These are phyloP conservation scores for Morinoia aosen DNA, from an alignment of 2,888 invertebrate species.

Conservation along the genomic window DNA sequence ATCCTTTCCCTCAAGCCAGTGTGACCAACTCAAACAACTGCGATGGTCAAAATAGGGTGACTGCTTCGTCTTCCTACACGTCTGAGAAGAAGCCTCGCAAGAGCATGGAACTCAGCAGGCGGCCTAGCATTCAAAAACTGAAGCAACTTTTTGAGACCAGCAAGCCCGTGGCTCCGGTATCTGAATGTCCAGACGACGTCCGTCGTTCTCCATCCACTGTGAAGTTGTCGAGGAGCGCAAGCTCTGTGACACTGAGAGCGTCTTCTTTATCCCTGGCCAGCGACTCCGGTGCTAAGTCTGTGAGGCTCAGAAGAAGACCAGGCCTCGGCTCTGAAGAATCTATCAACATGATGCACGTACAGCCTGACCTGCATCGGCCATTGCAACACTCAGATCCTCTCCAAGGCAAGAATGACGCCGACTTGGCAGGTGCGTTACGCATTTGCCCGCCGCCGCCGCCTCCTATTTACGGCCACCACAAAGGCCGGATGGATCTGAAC, in stretches of 20 bases:
- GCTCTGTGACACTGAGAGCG: conserved; percentile 63
- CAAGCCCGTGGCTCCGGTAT: not conserved
- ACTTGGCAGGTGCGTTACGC: not conserved
- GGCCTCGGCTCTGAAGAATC: conserved; percentile 61
- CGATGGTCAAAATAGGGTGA: not conserved
- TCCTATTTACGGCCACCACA: not conserved
- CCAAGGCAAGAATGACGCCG: not conserved
- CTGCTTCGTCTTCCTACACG: not conserved
- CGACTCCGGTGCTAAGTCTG: conserved; percentile 54
- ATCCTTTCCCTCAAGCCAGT: not conserved
- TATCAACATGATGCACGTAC: conserved; percentile 6
- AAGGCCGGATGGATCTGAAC: not conserved
- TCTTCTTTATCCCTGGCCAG: conserved; percentile 58
- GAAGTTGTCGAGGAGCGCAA: conserved; percentile 64
- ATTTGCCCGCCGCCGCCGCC: conserved; percentile 55
- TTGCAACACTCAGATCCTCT: not conserved
- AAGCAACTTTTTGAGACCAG: conserved; percentile 63
- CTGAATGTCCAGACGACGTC: not conserved
- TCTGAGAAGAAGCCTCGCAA: conserved; percentile 52
- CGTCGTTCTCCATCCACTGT: conserved; percentile 29
- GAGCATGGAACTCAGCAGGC: conserved; percentile 58
- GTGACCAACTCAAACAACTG: not conserved
- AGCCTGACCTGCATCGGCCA: not conserved
- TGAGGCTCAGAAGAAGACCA: conserved; percentile 60
- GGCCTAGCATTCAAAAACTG: conserved; percentile 66